Conservation (phyloP, 2,113 vertebrate genomes). For the Synchiropus splendidus region DNA sequence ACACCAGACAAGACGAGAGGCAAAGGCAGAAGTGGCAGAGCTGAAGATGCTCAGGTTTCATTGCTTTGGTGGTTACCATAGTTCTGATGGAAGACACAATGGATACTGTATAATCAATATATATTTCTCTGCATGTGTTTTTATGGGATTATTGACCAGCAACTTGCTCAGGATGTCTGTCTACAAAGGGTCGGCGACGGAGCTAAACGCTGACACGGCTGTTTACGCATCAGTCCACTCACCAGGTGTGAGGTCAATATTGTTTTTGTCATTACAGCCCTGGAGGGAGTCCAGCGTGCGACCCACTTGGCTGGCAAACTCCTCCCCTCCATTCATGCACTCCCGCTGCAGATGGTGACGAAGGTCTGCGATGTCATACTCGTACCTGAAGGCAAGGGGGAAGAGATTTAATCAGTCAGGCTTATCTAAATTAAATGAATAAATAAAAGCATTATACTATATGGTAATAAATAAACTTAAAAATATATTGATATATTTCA, state of each 20-base stretch:
- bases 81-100: too few species aligned
- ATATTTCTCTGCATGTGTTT: too few species aligned
- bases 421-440: too few species aligned
- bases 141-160: not conserved
- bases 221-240: slow-evolving; percentile 18
- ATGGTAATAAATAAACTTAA: too few species aligned
- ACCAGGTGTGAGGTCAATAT: slow-evolving; percentile 94
- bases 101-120: too few species aligned
- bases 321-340: slow-evolving; percentile 96
- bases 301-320: slow-evolving; percentile 92
- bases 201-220: not conserved
- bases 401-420: slow-evolving; percentile 21
- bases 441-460: too few species aligned
- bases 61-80: too few species aligned
- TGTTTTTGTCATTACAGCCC: slow-evolving; percentile 90
- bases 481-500: too few species aligned
- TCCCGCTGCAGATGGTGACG: slow-evolving; percentile 94
- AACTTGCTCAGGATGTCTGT: not conserved
- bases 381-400: slow-evolving; percentile 67
- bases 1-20: too few species aligned
- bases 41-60: too few species aligned
- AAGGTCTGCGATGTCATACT: slow-evolving; percentile 95
- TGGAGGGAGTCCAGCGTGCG: slow-evolving; percentile 93
- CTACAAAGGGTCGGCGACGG: not conserved
- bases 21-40: too few species aligned